phyloP scores from a whole-genome alignment of 2,888 invertebrate species.

The Rosalia funebris region DNA sequence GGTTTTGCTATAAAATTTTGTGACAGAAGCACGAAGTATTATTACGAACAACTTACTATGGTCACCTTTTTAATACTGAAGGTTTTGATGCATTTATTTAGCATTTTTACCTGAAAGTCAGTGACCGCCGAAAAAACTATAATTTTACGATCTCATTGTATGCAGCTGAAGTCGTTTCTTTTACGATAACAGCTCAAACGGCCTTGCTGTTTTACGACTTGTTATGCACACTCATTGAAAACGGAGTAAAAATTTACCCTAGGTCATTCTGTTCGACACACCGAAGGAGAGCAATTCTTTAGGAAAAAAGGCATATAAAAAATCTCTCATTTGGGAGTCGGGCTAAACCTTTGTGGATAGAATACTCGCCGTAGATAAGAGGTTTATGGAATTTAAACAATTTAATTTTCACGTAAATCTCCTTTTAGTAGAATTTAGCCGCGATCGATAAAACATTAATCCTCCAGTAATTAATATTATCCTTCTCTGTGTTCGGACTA shows the following conservation, averaged over 20 bases:
- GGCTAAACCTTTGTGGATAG: slow-evolving; percentile 3
- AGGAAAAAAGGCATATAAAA: not conserved
- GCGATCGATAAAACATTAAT: slow-evolving; percentile 58
- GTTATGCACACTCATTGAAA: slow-evolving; percentile 47
- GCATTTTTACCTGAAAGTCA: slow-evolving; percentile 52
- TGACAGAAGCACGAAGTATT: too few species aligned
- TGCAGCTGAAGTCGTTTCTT: slow-evolving; percentile 44
- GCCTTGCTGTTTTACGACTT: slow-evolving; percentile 58
- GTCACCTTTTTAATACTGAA: slow-evolving; percentile 17
- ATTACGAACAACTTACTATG: too few species aligned
- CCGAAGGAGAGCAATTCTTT: slow-evolving; percentile 1
- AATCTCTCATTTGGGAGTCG: not conserved
- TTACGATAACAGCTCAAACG: slow-evolving; percentile 47
- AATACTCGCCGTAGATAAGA: slow-evolving; percentile 34
- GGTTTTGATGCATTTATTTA: slow-evolving; percentile 24
- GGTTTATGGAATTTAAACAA: slow-evolving; percentile 51
- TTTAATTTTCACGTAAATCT: slow-evolving; percentile 53
- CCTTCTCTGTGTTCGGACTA: slow-evolving; percentile 59
- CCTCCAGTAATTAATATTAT: slow-evolving; percentile 62
- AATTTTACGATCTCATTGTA: slow-evolving; percentile 52
- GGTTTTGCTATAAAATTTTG: too few species aligned
- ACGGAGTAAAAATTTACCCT: slow-evolving; percentile 47
- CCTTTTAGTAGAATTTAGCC: slow-evolving; percentile 48
- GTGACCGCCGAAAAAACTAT: slow-evolving; percentile 50
- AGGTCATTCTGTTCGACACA: slow-evolving; percentile 42